A percentile compares a stretch with the other conserved stretches of the same genome.
phyloP scores from a whole-genome alignment of 2,888 invertebrate species.

The Apotomis turbidana region DNA sequence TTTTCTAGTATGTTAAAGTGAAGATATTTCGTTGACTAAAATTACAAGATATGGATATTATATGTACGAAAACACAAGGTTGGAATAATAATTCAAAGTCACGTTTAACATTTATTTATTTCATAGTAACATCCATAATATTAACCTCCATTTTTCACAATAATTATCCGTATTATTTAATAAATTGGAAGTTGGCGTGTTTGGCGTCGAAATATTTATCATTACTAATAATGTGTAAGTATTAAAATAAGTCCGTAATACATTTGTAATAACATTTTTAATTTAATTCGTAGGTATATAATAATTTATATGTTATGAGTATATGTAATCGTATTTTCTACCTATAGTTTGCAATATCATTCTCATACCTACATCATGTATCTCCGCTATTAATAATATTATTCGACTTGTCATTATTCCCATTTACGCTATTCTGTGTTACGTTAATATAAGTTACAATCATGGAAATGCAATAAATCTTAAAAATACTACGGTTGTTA shows the following conservation, averaged over 20 bases:
- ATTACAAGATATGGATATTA: too few relatives aligned
- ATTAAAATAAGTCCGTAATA: background rate
- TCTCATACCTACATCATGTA: background rate
- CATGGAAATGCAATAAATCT: slow-evolving; percentile 46
- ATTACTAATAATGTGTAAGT: background rate
- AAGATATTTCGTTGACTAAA: too few relatives aligned
- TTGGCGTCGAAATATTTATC: slow-evolving; percentile 1
- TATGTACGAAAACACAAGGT: too few relatives aligned
- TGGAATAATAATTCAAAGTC: slow-evolving; percentile 37
- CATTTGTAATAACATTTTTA: background rate
- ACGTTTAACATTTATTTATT: slow-evolving; percentile 74
- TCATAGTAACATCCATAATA: slow-evolving; percentile 63
- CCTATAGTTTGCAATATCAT: background rate
- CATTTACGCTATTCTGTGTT: background rate
- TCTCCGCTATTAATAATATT: background rate
- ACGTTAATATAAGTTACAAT: slow-evolving; percentile 17
- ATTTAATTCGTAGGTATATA: background rate
- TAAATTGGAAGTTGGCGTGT: slow-evolving; percentile 12
- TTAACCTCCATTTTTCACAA: slow-evolving; percentile 46
- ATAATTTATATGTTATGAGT: background rate
- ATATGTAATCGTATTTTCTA: background rate
- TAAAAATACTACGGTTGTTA: slow-evolving; percentile 42
- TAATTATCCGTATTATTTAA: slow-evolving; percentile 16
- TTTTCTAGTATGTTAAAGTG: too few relatives aligned
- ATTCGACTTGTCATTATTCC: background rate